These are phyloP conservation scores for Dryococelus australis DNA, from an alignment of 2,888 invertebrate species.

Conservation along the genomic window DNA sequence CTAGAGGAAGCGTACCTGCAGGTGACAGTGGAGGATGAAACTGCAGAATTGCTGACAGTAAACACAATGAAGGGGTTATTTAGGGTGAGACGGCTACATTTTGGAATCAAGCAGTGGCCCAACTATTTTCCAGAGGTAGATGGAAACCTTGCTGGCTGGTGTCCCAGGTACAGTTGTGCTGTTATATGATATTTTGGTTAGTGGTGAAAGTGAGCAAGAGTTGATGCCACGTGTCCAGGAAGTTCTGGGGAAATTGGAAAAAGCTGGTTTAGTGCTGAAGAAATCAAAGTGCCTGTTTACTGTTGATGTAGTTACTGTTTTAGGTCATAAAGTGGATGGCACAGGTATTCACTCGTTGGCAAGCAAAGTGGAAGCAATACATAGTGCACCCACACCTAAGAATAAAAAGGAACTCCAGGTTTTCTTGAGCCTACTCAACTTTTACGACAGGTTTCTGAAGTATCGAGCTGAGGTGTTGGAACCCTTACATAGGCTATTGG, in stretches of 20 bases:
- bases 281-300: too few species aligned
- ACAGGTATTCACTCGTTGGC: too few species aligned
- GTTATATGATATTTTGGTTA: too few species aligned
- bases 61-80: neutral
- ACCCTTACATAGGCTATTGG: neutral
- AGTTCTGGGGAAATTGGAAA: too few species aligned
- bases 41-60: neutral
- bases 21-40: neutral
- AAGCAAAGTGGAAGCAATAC: too few species aligned
- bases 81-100: neutral
- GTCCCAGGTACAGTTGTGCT: too few species aligned
- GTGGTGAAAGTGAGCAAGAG: too few species aligned
- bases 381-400: too few species aligned
- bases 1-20: constrained; percentile 30
- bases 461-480: neutral
- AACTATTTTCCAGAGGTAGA: constrained; percentile 44
- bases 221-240: too few species aligned
- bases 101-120: constrained; percentile 35
- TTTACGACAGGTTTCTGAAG: neutral
- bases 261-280: too few species aligned
- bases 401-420: neutral
- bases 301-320: too few species aligned
- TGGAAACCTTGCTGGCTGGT: constrained; percentile 37
- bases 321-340: too few species aligned
- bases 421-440: neutral